Evolutionary conservation across 2,113 vertebrate genomes (phyloP).

Genomic region (Takifugu bimaculatus): DNA sequence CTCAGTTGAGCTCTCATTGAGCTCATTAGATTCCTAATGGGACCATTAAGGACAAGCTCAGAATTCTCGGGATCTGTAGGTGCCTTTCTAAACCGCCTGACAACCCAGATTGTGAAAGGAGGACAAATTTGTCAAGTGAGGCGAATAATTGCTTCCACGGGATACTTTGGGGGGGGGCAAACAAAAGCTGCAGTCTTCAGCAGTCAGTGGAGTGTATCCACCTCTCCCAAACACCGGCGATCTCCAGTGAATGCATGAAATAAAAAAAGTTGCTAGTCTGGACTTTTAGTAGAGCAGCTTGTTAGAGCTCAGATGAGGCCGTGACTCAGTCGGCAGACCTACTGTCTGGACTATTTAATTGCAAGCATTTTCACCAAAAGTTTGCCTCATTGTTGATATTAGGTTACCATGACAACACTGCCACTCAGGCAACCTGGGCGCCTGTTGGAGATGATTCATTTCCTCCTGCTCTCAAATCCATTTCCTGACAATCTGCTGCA

Average conservation of each 20-base stretch:
- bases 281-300: no score
- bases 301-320: no score
- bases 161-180: slow-evolving; percentile 55
- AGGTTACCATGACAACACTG: no score
- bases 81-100: slow-evolving; percentile 70
- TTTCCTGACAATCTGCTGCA: neutral
- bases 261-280: neutral
- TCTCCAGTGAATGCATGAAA: slow-evolving; percentile 14
- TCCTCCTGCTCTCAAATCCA: neutral
- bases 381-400: no score
- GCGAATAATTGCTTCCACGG: slow-evolving; percentile 72
- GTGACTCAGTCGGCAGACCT: no score
- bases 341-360: no score
- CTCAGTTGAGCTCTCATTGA: slow-evolving; percentile 74
- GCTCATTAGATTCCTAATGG: slow-evolving; percentile 74
- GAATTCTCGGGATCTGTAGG: slow-evolving; percentile 64
- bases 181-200: slow-evolving; percentile 46
- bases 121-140: slow-evolving; percentile 72
- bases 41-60: slow-evolving; percentile 70
- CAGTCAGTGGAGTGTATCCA: slow-evolving; percentile 21
- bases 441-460: no score
- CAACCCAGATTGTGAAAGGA: slow-evolving; percentile 56
- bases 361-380: no score
- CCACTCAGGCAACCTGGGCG: no score
- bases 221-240: slow-evolving; percentile 13